Evolutionary conservation across 2,888 invertebrate genomes (phyloP).

Genomic region (Mycalesis mineus): DNA sequence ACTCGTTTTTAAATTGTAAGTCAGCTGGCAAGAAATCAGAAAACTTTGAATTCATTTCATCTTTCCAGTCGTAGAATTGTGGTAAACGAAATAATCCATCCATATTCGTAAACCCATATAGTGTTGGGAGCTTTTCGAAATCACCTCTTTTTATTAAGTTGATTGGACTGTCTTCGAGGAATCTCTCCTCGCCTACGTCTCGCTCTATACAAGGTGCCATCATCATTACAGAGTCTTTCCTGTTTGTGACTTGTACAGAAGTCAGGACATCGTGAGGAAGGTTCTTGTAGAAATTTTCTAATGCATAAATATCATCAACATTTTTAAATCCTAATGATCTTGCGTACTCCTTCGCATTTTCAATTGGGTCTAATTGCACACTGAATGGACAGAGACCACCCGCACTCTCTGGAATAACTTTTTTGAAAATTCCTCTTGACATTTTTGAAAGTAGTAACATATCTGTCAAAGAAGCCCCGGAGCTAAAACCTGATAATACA

Average conservation of each 20-base stretch:
- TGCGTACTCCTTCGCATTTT: slow-evolving; percentile 46
- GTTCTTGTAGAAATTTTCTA: slow-evolving; percentile 50
- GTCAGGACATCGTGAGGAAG: slow-evolving; percentile 36
- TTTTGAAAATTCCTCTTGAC: slow-evolving; percentile 47
- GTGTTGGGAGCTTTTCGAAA: slow-evolving; percentile 42
- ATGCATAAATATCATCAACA: slow-evolving; percentile 39
- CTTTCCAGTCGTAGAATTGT: slow-evolving; percentile 39
- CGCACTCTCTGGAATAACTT: slow-evolving; percentile 51
- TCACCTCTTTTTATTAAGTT: slow-evolving; percentile 41
- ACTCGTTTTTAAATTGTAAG: slow-evolving; percentile 40
- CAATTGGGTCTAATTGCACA: slow-evolving; percentile 45
- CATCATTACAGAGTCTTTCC: slow-evolving; percentile 30
- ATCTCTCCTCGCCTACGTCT: slow-evolving; percentile 37
- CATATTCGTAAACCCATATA: slow-evolving; percentile 46
- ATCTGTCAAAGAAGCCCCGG: slow-evolving; percentile 49
- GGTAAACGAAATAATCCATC: slow-evolving; percentile 37
- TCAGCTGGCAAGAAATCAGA: slow-evolving; percentile 49
- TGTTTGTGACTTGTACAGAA: slow-evolving; percentile 24
- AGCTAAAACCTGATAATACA: slow-evolving; percentile 47
- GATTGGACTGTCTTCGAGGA: slow-evolving; percentile 43
- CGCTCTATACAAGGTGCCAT: slow-evolving; percentile 43
- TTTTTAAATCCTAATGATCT: slow-evolving; percentile 37
- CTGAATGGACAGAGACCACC: slow-evolving; percentile 36
- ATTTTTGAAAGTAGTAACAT: slow-evolving; percentile 47
- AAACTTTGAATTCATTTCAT: slow-evolving; percentile 48